Evolutionary conservation across 2,113 vertebrate species (phyloP).

Genomic region (Sterrhoptilus dennistouni): DNA sequence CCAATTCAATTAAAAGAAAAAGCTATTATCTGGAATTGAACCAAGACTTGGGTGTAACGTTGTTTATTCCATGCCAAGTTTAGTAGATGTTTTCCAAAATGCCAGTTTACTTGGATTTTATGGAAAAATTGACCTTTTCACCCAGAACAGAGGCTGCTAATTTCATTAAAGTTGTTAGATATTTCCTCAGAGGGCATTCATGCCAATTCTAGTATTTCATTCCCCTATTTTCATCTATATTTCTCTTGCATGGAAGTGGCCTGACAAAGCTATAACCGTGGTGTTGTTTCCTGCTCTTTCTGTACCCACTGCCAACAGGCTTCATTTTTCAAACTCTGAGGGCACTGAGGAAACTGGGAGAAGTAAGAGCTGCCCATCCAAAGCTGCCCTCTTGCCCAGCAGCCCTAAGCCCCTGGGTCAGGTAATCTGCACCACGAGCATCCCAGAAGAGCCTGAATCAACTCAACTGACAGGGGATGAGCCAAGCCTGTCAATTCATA

Average conservation of each 20-base stretch:
- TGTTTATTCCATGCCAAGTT: slow-evolving; percentile 62
- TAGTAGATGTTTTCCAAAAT: slow-evolving; percentile 62
- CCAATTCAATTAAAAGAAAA: slow-evolving; percentile 73
- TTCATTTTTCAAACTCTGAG: neutral
- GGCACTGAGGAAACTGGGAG: neutral
- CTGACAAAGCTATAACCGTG: neutral
- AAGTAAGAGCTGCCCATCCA: neutral
- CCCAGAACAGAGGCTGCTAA: slow-evolving; percentile 61
- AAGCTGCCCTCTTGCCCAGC: neutral
- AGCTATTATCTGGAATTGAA: slow-evolving; percentile 61
- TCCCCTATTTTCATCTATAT: slow-evolving; percentile 20
- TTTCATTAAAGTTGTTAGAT: slow-evolving; percentile 66
- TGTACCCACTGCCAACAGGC: neutral
- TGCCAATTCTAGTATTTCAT: slow-evolving; percentile 51
- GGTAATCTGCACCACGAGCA: slow-evolving; percentile 36
- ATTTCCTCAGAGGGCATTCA: neutral
- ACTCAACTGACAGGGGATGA: neutral
- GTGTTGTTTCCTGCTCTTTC: neutral
- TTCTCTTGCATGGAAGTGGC: neutral
- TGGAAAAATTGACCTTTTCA: slow-evolving; percentile 68
- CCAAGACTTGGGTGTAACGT: slow-evolving; percentile 56
- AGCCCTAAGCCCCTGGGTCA: slow-evolving; percentile 6
- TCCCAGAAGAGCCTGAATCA: slow-evolving; percentile 55
- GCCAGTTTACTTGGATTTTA: slow-evolving; percentile 55
- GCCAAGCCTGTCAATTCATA: slow-evolving; percentile 19